phyloP scores from a whole-genome alignment of 2,113 vertebrate genomes.

The Burhinus oedicnemus region DNA sequence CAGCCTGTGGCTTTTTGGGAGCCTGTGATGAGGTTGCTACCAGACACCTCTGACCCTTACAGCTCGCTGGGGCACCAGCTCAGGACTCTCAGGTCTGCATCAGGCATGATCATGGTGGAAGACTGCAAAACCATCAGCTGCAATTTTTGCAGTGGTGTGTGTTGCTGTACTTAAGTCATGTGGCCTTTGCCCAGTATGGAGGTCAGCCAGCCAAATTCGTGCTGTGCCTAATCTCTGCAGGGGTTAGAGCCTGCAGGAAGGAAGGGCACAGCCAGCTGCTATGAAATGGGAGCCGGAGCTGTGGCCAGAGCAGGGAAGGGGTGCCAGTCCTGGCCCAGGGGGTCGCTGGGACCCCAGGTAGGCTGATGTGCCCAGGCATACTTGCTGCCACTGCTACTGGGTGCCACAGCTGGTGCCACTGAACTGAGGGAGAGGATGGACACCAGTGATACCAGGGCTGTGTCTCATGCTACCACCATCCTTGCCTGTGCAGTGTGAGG shows the following conservation, averaged over 20 bases:
- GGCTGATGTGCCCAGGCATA: not conserved
- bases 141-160: not conserved
- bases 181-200: not conserved
- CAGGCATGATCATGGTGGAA: not conserved
- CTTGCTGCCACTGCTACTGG: not conserved
- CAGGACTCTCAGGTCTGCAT: not conserved
- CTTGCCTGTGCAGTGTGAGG: fast-evolving
- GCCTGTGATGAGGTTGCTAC: not conserved
- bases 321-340: not conserved
- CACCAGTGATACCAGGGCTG: not conserved
- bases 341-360: not conserved
- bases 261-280: not conserved
- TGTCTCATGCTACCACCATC: not conserved
- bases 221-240: not conserved
- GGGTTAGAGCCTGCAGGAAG: not conserved
- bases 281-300: not conserved
- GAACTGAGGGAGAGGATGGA: not conserved
- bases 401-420: not conserved
- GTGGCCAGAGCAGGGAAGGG: not conserved
- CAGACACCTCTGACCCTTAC: not conserved
- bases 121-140: not conserved
- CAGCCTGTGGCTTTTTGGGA: not conserved
- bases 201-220: not conserved
- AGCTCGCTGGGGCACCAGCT: not conserved
- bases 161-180: fast-evolving